Conservation (phyloP, 2,797 vertebrate genomes). For the Triplophysa yarkandensis region DNA sequence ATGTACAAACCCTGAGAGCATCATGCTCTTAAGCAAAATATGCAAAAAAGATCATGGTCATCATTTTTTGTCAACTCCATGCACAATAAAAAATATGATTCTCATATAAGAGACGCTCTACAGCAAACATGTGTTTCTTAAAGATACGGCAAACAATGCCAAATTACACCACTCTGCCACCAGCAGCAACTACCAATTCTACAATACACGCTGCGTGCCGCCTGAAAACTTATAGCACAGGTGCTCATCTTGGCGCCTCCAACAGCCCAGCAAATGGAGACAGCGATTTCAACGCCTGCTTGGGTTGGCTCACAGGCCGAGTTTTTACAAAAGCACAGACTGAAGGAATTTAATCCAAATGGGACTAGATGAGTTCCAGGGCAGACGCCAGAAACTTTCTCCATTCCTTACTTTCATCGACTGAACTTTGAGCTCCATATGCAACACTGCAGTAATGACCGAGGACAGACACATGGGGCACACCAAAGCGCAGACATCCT, state of each 20-base stretch:
- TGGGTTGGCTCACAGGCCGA: constrained; percentile 6
- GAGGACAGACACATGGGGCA: constrained; percentile 29
- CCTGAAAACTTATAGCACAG: constrained; percentile 27
- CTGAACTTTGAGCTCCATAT: background rate
- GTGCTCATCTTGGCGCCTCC: constrained; percentile 13
- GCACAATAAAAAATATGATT: background rate
- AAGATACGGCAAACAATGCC: background rate
- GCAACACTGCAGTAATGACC: constrained; percentile 1
- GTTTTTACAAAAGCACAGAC: constrained; percentile 6
- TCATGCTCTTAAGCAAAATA: no score
- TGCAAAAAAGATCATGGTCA: background rate
- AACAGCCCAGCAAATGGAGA: constrained; percentile 11
- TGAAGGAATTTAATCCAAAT: constrained; percentile 21
- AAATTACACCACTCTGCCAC: constrained; percentile 23
- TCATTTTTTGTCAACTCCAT: background rate
- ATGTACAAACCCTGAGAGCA: no score
- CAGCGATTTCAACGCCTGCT: constrained; percentile 42
- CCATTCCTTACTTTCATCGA: constrained; percentile 16
- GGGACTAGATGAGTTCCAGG: constrained; percentile 1
- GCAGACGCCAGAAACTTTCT: constrained; percentile 26
- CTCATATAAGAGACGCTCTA: background rate
- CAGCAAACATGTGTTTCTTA: constrained; percentile 12
- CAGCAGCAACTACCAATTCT: constrained; percentile 11
- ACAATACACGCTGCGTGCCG: constrained; percentile 19
- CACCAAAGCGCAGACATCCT: constrained; percentile 48